These are phyloP conservation scores for Dreissena rostriformis DNA, from an alignment of 1,140 invertebrate species.

Conservation along the genomic window DNA sequence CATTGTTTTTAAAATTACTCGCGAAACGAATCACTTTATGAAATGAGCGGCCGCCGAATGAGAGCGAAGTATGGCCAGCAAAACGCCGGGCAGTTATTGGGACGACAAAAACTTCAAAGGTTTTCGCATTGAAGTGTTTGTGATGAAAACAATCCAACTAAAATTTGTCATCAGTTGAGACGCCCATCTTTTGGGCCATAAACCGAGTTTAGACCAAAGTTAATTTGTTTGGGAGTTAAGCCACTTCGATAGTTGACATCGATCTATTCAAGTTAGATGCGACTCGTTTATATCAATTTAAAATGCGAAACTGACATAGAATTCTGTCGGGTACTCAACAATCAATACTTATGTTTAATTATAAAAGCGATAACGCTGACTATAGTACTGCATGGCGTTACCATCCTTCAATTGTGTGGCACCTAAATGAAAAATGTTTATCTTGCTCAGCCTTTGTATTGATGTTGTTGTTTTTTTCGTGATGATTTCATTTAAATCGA, in stretches of 20 bases:
- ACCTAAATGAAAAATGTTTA: too few relatives aligned
- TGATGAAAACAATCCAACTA: neutral
- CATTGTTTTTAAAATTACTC: slow-evolving; percentile 21
- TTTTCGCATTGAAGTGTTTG: neutral
- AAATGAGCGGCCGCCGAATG: neutral
- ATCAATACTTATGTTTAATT: neutral
- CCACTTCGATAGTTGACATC: neutral
- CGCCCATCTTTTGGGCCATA: too few relatives aligned
- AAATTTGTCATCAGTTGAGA: neutral
- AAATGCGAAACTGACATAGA: neutral
- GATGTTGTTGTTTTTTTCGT: too few relatives aligned
- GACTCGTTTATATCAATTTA: neutral
- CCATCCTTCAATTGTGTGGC: too few relatives aligned
- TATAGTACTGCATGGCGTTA: too few relatives aligned
- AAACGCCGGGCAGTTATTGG: neutral
- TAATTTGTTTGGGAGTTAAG: neutral
- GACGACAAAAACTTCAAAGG: slow-evolving; percentile 38
- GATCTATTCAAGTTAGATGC: neutral
- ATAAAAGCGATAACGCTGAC: too few relatives aligned
- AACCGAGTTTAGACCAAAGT: too few relatives aligned
- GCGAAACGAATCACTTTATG: neutral
- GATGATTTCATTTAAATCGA: too few relatives aligned
- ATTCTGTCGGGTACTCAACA: neutral
- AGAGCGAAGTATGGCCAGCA: neutral
- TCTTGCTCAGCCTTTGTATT: too few relatives aligned